Percentiles rank a stretch among this genome's conserved stretches.
Evolutionary conservation across 2,888 invertebrate species (phyloP).

Genomic region (Clitarchus hookeri): DNA sequence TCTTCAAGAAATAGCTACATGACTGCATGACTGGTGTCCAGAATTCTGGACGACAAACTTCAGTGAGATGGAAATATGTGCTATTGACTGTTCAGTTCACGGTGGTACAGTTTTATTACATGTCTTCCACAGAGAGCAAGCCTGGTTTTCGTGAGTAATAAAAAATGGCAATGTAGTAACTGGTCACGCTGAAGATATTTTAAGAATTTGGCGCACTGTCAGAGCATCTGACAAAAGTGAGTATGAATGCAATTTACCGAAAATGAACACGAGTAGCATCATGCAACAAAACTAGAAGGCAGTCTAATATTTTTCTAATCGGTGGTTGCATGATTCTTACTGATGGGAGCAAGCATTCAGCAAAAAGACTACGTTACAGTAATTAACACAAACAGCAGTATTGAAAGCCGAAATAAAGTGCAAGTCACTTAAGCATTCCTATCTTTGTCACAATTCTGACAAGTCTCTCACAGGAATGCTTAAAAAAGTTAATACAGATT

Average conservation of each 20-base stretch:
- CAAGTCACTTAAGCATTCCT: conserved; percentile 21
- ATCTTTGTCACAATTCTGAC: conserved; percentile 23
- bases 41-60: too few relatives aligned
- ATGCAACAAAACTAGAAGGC: not conserved
- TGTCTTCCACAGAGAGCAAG: too few relatives aligned
- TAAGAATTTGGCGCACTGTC: not conserved
- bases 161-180: conserved; percentile 15
- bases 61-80: too few relatives aligned
- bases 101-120: too few relatives aligned
- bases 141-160: conserved; percentile 20
- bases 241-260: not conserved
- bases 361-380: conserved; percentile 16
- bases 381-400: conserved; percentile 28
- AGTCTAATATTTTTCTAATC: conserved; percentile 11
- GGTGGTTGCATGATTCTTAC: conserved; percentile 10
- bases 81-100: too few relatives aligned
- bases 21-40: too few relatives aligned
- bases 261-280: not conserved
- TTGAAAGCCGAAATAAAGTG: conserved; percentile 25
- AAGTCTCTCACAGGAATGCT: too few relatives aligned
- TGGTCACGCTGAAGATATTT: not conserved
- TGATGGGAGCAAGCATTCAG: conserved; percentile 27
- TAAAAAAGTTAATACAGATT: too few relatives aligned
- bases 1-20: conserved; percentile 24
- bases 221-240: not conserved